phyloP scores from a whole-genome alignment of 2,888 invertebrate species.

The Halictus ligatus region DNA sequence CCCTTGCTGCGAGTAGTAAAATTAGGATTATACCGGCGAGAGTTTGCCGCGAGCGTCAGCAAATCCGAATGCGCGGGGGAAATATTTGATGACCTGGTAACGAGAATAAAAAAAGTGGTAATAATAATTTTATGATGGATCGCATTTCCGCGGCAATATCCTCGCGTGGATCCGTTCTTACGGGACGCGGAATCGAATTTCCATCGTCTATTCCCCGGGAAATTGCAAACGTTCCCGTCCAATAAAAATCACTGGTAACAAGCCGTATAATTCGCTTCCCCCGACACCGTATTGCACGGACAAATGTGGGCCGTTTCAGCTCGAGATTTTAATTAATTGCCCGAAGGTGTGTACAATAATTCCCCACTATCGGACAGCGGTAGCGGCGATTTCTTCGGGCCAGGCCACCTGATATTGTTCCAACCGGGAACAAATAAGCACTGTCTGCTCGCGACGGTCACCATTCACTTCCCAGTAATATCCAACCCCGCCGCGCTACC shows the following conservation, averaged over 20 bases:
- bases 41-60: neutral
- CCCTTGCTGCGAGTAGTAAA: neutral
- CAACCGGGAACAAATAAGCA: constrained; percentile 45
- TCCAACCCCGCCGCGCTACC: constrained; percentile 51
- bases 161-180: constrained; percentile 1
- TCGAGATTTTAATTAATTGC: constrained; percentile 56
- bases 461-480: constrained; percentile 58
- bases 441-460: constrained; percentile 55
- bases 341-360: constrained; percentile 48
- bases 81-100: neutral
- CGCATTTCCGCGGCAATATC: neutral
- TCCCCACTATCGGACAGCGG: constrained; percentile 32
- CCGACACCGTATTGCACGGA: constrained; percentile 15
- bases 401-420: constrained; percentile 34
- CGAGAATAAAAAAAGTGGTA: neutral
- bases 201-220: constrained; percentile 29
- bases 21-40: neutral
- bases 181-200: constrained; percentile 26
- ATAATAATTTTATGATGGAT: constrained; percentile 5
- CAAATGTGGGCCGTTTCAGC: constrained; percentile 11
- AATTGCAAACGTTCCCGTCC: constrained; percentile 33
- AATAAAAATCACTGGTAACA: constrained; percentile 33
- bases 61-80: neutral
- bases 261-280: constrained; percentile 38
- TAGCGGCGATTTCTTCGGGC: constrained; percentile 28